Base-by-base conservation (phyloP, 2,888 invertebrate genomes). In the Hyposoter dolosus region DNA sequence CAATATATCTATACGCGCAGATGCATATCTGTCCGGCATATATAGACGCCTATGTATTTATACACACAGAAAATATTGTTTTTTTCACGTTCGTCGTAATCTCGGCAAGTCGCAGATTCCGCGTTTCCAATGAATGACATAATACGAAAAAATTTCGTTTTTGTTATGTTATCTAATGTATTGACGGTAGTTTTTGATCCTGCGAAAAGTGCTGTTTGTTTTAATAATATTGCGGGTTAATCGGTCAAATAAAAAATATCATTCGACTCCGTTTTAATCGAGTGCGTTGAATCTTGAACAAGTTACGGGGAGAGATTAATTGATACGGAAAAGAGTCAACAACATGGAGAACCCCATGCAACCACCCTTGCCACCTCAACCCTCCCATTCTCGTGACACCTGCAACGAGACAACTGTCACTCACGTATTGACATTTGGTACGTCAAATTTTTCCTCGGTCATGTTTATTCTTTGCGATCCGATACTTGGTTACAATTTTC, bases 391-490 rank as follows among this genome's bases (percentile, higher is more conserved):
- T 45, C 78, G 83, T 71, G 88, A 88, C 78, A 83, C 69, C 80
- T 69, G 69, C 83, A 88, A 84, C 84, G 92, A 91, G 83, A 90
- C 90, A 91, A 95, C 95, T 91, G 95, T 95, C 93, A 95, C 95
- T 84, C 95, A 95, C 92, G 94, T 95, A 91, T 94, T 95, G 89
- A 95, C 95, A 88, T 95, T 95, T 91, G 95, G 95, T 95, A 90
- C 83, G 92, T 80, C 47, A 50, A 84, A 79, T 71, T 84, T 78
- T 53, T 63, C 35, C 40, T 45, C 82, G 28, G 78, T 32, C 6
- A 50, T 53, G n/a, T 47, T 76, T 77, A 68, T 66, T 40, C 15
- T 60, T 28, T 60, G 28, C 28, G 28, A 15, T 60, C 4, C 28
- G 2, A 28, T 28, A 60, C 5, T 15, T 60, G 60, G 28, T 60